Evolutionary conservation across 1,140 invertebrate genomes (phyloP).

Genomic region (Galleria mellonella): DNA sequence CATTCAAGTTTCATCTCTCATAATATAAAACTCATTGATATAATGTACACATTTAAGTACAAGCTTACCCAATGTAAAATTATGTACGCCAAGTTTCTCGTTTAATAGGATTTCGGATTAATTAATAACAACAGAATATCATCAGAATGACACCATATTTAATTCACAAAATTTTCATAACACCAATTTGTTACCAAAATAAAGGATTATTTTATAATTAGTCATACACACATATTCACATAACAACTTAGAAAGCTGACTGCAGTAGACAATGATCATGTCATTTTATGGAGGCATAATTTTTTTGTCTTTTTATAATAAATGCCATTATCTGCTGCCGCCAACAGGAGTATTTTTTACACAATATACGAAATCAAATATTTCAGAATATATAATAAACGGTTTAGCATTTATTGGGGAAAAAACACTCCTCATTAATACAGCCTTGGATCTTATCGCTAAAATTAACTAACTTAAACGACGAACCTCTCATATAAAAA

Average conservation of each 20-base stretch:
- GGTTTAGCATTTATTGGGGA: constrained; percentile 18
- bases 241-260: constrained; percentile 55
- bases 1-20: too few species aligned
- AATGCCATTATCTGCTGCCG: constrained; percentile 32
- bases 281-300: constrained; percentile 11
- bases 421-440: constrained; percentile 64
- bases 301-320: constrained; percentile 24
- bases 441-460: constrained; percentile 68
- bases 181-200: constrained; percentile 73
- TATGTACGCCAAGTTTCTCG: too few species aligned
- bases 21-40: too few species aligned
- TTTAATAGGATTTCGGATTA: too few species aligned
- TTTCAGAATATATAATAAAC: constrained; percentile 27
- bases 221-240: constrained; percentile 66
- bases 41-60: too few species aligned
- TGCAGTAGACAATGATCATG: constrained; percentile 30
- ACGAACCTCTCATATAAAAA: constrained; percentile 67
- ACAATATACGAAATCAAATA: constrained; percentile 24
- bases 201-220: constrained; percentile 69
- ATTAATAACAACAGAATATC: constrained; percentile 7
- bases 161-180: constrained; percentile 72
- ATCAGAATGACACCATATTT: constrained; percentile 70
- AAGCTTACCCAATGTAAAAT: too few species aligned
- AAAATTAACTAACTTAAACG: constrained; percentile 67
- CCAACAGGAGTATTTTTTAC: constrained; percentile 51